Evolutionary conservation across 2,888 invertebrate genomes (phyloP), one percentile per base, ranked within the genome.

Genomic region (Biston stratarius): DNA sequence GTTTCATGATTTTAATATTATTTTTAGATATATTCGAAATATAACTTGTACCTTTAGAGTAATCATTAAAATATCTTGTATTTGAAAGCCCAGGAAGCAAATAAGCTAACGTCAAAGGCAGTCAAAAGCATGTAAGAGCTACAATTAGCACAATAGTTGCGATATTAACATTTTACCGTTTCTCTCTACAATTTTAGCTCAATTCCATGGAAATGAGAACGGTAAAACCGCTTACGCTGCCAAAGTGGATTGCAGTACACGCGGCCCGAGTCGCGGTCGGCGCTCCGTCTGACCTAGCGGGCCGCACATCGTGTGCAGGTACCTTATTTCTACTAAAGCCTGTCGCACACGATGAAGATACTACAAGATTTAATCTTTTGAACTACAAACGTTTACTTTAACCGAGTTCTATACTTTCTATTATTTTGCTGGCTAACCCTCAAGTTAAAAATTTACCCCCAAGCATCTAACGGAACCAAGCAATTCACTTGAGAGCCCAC

Each of bases 261-360:
- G 24, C 63, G n/a, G 42, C n/a, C 38, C 38, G 38, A n/a, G 6
- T 11, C 38, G 36, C 10, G 60, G 44, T 52, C n/a, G 49, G 34
- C 34, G 24, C 12, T 12, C 36, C 33, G 33, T 68, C 73, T 67
- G 65, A 67, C 67, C 61, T 61, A 56, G 71, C 71, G 59, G 58
- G 67, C 73, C 73, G 55, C 71, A 69, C 47, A 48, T 48, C 58
- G 61, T 63, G 64, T 59, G 67, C 73, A 67, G 58, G 53, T 57
- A 47, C 47, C 45, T 6, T 38, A 9, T 38, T 38, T 9, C 38
- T 5, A 2, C 34, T 66, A 47, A 65, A 52, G 12, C 36, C 6
- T 11, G 3, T 0, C 9, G 5, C 34, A 60, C 49, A 67, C n/a
- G 24, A 24, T 24, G 24, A 24, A 24, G 1, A 24, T 24, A 24